Evolutionary conservation across 2,113 vertebrate genomes (phyloP).

Genomic region (Catagonus wagneri): DNA sequence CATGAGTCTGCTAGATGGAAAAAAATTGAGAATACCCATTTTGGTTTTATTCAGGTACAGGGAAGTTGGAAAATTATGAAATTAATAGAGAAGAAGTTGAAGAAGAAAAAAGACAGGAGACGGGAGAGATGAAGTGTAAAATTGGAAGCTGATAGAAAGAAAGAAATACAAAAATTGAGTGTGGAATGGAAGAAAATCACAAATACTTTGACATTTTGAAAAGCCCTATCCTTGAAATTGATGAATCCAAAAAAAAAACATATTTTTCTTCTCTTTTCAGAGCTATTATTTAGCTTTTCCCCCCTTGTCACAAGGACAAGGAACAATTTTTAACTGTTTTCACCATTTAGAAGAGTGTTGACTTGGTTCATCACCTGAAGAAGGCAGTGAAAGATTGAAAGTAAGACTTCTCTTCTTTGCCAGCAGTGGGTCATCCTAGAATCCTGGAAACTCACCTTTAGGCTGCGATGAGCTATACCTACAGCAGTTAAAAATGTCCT

Average conservation of each 20-base stretch:
- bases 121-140: neutral
- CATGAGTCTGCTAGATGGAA: neutral
- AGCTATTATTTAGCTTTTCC: neutral
- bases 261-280: neutral
- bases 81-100: neutral
- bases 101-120: neutral
- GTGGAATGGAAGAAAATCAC: fast-evolving
- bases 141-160: neutral
- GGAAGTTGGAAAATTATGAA: neutral
- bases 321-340: neutral
- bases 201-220: neutral
- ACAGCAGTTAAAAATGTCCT: neutral
- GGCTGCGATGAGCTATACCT: neutral
- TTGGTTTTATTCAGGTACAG: neutral
- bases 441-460: neutral
- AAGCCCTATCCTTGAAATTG: neutral
- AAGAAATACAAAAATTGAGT: neutral
- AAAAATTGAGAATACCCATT: too few species aligned
- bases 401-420: neutral
- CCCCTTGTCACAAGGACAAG: neutral
- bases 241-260: neutral
- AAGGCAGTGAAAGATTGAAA: neutral
- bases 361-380: neutral
- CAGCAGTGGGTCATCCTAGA: neutral
- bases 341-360: neutral